phyloP scores from a whole-genome alignment of 1,140 invertebrate species.

The Ceratina calcarata region DNA sequence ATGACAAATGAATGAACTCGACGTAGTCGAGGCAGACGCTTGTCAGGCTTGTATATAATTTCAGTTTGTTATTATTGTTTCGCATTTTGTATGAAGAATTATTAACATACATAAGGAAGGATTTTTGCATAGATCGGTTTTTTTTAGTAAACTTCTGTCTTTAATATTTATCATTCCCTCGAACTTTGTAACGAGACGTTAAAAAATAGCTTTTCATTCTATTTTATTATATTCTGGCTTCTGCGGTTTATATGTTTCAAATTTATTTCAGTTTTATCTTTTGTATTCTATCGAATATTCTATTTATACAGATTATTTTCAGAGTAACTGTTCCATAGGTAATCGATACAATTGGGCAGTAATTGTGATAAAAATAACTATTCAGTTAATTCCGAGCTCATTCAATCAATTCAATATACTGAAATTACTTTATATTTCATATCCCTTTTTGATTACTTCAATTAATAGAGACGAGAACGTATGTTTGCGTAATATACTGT shows the following conservation, averaged over 20 bases:
- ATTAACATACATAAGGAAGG: background rate
- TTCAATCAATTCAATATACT: too few species aligned
- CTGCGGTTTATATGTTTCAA: too few species aligned
- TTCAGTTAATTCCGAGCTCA: background rate
- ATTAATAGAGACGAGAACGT: too few species aligned
- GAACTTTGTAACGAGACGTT: background rate
- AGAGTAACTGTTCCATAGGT: background rate
- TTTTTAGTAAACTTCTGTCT: background rate
- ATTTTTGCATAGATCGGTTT: background rate
- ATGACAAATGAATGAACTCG: constrained; percentile 29
- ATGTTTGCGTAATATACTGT: too few species aligned
- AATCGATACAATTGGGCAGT: background rate
- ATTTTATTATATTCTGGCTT: too few species aligned
- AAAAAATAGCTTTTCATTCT: background rate
- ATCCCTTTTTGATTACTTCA: too few species aligned
- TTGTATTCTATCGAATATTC: too few species aligned
- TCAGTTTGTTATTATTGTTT: too few species aligned
- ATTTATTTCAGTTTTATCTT: too few species aligned
- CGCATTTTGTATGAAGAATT: background rate
- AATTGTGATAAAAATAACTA: background rate
- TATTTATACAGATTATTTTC: background rate
- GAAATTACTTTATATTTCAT: too few species aligned
- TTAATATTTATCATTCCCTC: constrained; percentile 1
- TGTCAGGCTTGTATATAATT: too few species aligned
- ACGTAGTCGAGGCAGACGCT: background rate